Evolutionary conservation across 1,140 invertebrate species (phyloP).

Genomic region (Propsilocerus akamusi): DNA sequence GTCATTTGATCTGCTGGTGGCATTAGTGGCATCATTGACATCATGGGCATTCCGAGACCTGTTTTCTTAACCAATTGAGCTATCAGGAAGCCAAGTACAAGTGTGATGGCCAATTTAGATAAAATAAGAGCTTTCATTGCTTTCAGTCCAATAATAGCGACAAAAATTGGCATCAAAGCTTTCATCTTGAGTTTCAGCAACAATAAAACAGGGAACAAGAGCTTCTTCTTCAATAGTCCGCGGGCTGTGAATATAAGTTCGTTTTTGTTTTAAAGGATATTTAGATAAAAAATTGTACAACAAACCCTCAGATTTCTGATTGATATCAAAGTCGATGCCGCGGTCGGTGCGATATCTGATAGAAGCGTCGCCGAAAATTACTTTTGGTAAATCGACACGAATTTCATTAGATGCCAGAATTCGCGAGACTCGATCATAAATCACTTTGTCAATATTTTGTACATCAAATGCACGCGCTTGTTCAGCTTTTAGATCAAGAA

Average conservation of each 20-base stretch:
- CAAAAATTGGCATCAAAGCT: conserved; percentile 60
- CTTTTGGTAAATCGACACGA: conserved; percentile 44
- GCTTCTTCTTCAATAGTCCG: conserved; percentile 53
- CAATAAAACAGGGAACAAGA: conserved; percentile 54
- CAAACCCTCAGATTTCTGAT: conserved; percentile 28
- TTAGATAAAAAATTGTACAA: too few relatives aligned
- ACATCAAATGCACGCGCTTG: conserved; percentile 28
- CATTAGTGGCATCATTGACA: conserved; percentile 31
- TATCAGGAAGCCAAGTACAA: conserved; percentile 61
- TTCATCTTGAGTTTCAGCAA: conserved; percentile 68
- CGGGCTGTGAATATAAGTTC: conserved; percentile 10
- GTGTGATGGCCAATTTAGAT: conserved; percentile 57
- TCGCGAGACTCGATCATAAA: conserved; percentile 46
- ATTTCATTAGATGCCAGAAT: conserved; percentile 52
- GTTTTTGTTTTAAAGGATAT: background rate
- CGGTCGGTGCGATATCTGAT: conserved; percentile 44
- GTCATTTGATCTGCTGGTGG: conserved; percentile 28
- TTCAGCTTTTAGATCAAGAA: conserved; percentile 41
- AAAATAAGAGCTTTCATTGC: conserved; percentile 63
- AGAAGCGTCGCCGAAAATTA: conserved; percentile 46
- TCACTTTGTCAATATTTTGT: conserved; percentile 50
- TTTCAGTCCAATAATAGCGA: conserved; percentile 57
- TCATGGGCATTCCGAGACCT: conserved; percentile 41
- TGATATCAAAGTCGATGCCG: conserved; percentile 38
- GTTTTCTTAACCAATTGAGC: conserved; percentile 53